phyloP scores from a whole-genome alignment of 2,113 vertebrate genomes.

The Sphaerodactylus townsendi region DNA sequence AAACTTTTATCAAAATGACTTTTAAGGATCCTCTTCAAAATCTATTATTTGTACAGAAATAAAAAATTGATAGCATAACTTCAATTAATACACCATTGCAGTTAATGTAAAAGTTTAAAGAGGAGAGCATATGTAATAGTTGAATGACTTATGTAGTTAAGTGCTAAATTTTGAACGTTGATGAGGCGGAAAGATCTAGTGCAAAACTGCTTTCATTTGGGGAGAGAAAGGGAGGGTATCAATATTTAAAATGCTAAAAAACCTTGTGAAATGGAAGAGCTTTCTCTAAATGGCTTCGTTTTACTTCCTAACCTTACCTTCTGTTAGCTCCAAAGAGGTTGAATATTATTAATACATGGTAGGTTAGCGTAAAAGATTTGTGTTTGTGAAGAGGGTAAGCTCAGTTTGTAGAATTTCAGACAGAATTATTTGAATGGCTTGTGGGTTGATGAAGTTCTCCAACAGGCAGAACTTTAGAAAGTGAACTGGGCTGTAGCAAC shows the following conservation, averaged over 20 bases:
- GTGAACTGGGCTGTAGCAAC: not conserved
- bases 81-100: not conserved
- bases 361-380: not conserved
- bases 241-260: not conserved
- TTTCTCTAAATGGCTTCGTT: not conserved
- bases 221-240: not conserved
- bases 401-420: not conserved
- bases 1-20: slow-evolving; percentile 16
- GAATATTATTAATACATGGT: not conserved
- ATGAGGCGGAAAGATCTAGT: not conserved
- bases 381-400: not conserved
- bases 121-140: not conserved
- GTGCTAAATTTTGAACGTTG: not conserved
- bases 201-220: not conserved
- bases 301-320: not conserved
- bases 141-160: not conserved
- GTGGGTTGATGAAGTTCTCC: not conserved
- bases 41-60: slow-evolving; percentile 7
- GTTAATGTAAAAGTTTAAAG: slow-evolving; percentile 4
- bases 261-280: not conserved
- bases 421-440: not conserved
- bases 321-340: not conserved
- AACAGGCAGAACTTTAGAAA: not conserved
- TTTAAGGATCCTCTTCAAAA: slow-evolving; percentile 6
- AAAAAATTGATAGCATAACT: not conserved